Base-by-base conservation (phyloP, 2,888 invertebrate genomes). In the Drosophila mimica region DNA sequence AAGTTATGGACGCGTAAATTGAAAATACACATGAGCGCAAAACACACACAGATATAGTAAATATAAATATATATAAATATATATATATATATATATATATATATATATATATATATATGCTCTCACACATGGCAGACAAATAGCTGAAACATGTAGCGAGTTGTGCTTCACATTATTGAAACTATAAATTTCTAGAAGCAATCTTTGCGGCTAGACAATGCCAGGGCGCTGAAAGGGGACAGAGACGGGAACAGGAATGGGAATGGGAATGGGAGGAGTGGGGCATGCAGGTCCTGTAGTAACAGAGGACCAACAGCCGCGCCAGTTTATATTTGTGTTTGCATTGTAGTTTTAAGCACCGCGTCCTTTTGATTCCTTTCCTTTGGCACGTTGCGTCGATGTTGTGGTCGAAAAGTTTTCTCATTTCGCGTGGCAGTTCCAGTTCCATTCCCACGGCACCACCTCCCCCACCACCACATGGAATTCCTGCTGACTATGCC, bases 1-100 rank as follows among this genome's bases (percentile, higher is more conserved):
- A 85, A 85, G 89, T 85, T 90, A 85, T 88, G 89, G 88, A 86
- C 85, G 90, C 90, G 90, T 85, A 85, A 85, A 85, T 85, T 85
- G 85, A 85, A 85, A 85, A 85, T 89, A 85, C 90, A 89, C 85
- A 85, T 81, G 90, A 83, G 86, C 69, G 58, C 64, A 56, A 56
- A 60, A 70, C 76, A 62, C 51, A 58, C 60, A 65, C 53, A 66
- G 25, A 54, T 60, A 66, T 20, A 13, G 11, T 43, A 13, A 6
- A 13, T 43, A 6, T 36, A 36, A 15, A 54, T 60, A 66, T 11
- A 5, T 20, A 11, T 20, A 20, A 13, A 15, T 34, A 5, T 5
- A 34, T 13, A 4, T 34, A 6, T 30, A 30, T 34, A 15, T 20
- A 11, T 40, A 5, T 2, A 9, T 40, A 5, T 20, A 0, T 43